Evolutionary conservation across 30 jellyfish, hydroid and myxozoan species (phyloP).

Genomic region (Turritopsis rubra): DNA sequence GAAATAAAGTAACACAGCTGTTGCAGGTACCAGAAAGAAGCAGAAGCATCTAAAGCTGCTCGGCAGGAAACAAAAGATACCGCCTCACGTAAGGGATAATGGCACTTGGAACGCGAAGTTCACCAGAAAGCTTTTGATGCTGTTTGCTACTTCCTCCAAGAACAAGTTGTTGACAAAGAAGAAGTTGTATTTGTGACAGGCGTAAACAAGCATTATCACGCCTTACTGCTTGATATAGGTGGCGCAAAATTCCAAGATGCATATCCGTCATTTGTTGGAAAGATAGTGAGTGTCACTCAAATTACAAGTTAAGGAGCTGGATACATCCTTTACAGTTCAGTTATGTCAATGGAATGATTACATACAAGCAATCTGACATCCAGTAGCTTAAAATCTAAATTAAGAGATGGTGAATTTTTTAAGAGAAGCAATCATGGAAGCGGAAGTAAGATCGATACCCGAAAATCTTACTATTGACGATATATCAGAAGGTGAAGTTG

Average conservation of each 20-base stretch:
- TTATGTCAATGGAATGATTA: not conserved
- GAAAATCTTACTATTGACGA: not conserved
- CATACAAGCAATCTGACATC: not conserved
- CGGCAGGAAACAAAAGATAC: not conserved
- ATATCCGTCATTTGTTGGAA: not conserved
- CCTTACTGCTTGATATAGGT: not conserved
- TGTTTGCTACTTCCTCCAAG: not conserved
- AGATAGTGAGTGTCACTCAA: not conserved
- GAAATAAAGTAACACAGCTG: not conserved
- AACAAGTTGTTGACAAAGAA: not conserved
- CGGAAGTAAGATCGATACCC: not conserved
- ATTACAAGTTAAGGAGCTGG: not conserved
- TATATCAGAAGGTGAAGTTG: not conserved
- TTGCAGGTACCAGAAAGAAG: not conserved
- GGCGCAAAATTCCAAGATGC: not conserved
- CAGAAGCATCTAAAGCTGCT: too few species aligned
- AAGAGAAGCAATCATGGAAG: not conserved
- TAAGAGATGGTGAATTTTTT: not conserved
- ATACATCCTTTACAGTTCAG: not conserved
- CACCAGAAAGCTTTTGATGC: slow-evolving; percentile 6
- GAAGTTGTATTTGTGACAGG: not conserved
- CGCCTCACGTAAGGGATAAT: not conserved
- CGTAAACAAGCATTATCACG: not conserved
- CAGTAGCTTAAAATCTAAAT: not conserved
- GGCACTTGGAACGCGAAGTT: not conserved